Base-by-base conservation (phyloP, 2,113 vertebrate species). In the Chaetodon auriga region DNA sequence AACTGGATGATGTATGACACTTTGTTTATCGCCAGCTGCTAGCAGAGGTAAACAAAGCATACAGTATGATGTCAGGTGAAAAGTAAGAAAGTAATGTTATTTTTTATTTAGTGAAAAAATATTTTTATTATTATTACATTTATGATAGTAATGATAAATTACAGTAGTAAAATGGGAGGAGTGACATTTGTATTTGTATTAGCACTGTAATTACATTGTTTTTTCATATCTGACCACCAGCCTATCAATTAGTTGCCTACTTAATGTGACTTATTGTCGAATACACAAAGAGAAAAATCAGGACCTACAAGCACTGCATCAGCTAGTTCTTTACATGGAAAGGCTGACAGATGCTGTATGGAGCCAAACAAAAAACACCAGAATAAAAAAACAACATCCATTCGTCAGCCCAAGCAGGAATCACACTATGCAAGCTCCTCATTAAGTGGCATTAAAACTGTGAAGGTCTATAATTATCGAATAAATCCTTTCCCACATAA, bases 401-500 rank as follows among this genome's bases (percentile, higher is more conserved):
- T 94, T 92, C 75, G 62, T 90, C 85, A 91, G 81, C 65, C 80
- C 63, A 71, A 92, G 87, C 77, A 89, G 86, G 90, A 92, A 88
- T 91, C 84, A 55, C 82, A 89, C 92, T 73, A 88, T 87, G 89
- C 90, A 81, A 90, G 90, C 90, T 88, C 89, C 89, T 94, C 90
- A 93, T 94, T 92, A 93, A 95, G 92, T 92, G 92, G 90, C 87
- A 93, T 95, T 93, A 94, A 94, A 92, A 90, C 87, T 88, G 90
- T 90, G 90, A 93, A 93, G 91, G 93, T 93, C 92, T 92, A 95
- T 95, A 92, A 94, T 94, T 95, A 95, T 93, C 93, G 68, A 94
- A 94, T 95, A 93, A 94, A 95, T 95, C 94, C 92, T 93, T 80
- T 81, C 58, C 86, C 72, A 85, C 85, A 89, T 92, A 84, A 94